Conservation (phyloP, 1,140 invertebrate genomes). For the Drosophila bifasciata region DNA sequence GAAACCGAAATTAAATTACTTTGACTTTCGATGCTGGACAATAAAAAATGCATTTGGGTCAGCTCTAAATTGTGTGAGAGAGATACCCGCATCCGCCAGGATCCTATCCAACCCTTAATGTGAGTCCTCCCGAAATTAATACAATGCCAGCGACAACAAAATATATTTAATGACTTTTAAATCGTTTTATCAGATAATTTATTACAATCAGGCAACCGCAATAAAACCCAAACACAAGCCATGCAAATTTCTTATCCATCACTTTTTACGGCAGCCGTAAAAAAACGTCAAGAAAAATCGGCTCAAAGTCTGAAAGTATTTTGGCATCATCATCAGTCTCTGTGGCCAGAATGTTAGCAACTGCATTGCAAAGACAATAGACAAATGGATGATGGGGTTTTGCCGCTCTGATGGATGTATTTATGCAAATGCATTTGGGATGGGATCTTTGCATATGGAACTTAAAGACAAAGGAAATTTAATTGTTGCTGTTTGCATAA, state of each 20-base stretch:
- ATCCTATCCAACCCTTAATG: no score
- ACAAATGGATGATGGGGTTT: slow-evolving; percentile 45
- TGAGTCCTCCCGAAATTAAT: no score
- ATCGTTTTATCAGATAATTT: slow-evolving; percentile 61
- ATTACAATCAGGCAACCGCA: slow-evolving; percentile 54
- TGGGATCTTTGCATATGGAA: not conserved
- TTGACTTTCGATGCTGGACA: slow-evolving; percentile 45
- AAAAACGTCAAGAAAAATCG: slow-evolving; percentile 21
- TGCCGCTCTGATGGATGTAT: slow-evolving; percentile 6
- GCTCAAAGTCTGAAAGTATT: slow-evolving; percentile 47
- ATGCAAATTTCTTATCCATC: slow-evolving; percentile 40
- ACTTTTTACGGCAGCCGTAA: slow-evolving; percentile 47
- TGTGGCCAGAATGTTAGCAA: slow-evolving; percentile 39
- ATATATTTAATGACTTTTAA: slow-evolving; percentile 54
- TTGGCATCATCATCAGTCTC: slow-evolving; percentile 51
- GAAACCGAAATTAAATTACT: slow-evolving; percentile 60
- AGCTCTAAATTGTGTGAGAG: no score
- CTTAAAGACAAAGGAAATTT: no score
- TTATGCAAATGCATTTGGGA: slow-evolving; percentile 47
- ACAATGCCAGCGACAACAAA: no score
- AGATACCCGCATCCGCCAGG: no score
- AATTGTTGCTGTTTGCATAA: no score
- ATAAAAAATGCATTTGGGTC: no score
- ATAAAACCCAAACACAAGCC: slow-evolving; percentile 39
- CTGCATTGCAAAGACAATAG: slow-evolving; percentile 46